Base-by-base conservation (phyloP, 1,140 invertebrate species). In the Drosophila kurseongensis region DNA sequence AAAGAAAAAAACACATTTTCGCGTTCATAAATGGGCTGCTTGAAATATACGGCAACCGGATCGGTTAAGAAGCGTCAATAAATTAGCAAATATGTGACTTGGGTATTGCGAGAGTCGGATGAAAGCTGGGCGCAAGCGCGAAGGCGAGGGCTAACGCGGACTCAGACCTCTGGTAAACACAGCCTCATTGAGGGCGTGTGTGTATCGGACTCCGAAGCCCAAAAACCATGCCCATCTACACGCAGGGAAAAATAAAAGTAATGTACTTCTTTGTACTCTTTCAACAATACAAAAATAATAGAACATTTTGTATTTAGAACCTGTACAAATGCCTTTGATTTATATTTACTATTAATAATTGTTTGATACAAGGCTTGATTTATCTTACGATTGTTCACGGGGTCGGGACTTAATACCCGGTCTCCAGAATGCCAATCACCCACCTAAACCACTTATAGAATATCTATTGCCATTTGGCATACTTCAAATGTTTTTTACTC, bases 81-180 rank as follows among this genome's bases (percentile, higher is more conserved):
- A 89, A 89, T 89, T 89, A 89, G 84, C 84, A 88, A 83, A 89
- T 69, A 81, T 77, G 41, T 74, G 62, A 60, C 67, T 69, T 56
- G 55, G 68, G 38, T 45, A 75, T 79, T 80, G 83, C 69, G 74
- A 79, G 83, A 88, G 67, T 77, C 76, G 66, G 62, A 88, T 74
- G 84, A 89, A 89, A 89, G 84, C 47, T 57, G 75, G 35, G 51
- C 76, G 29, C 47, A 50, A 16, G 36, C 32, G 41, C 54, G 44
- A 57, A 69, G 48, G 57, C 55, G 44, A 27, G 40, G 13, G n/a
- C 59, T 36, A 56, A 61, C 61, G 42, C n/a, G 35, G 80, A 32
- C 65, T 29, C 65, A 66, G 51, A 58, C 52, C 65, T 14, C 68
- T 56, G 51, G 75, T 68, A 83, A 83, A 83, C 45, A 35, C 45